Conservation (phyloP, 2,113 vertebrate species). For the Ophthalmolycus amberensis region DNA sequence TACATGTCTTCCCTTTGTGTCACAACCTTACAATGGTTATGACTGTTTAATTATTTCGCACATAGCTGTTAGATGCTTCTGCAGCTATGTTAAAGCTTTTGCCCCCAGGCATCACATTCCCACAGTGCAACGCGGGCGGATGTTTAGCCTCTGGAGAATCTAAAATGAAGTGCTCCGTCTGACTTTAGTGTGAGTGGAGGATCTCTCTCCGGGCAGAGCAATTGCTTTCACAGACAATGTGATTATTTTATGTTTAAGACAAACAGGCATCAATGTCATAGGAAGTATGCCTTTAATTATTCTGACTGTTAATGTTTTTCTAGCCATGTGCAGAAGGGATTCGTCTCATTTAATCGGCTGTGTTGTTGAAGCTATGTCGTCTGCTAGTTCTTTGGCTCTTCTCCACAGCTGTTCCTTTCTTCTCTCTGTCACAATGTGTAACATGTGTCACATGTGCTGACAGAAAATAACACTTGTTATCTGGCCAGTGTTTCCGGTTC, state of each 20-base stretch:
- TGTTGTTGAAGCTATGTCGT: background rate
- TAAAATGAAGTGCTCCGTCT: slow-evolving; percentile 3
- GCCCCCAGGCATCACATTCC: slow-evolving; percentile 44
- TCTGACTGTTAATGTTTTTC: background rate
- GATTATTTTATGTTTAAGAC: background rate
- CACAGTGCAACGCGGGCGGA: slow-evolving; percentile 13
- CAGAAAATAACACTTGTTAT: background rate
- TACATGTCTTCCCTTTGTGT: slow-evolving; percentile 23
- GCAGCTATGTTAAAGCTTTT: slow-evolving; percentile 27
- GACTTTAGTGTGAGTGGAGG: background rate
- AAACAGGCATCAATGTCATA: background rate
- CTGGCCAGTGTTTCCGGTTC: background rate
- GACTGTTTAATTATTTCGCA: slow-evolving; percentile 33
- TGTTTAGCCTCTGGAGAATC: slow-evolving; percentile 44
- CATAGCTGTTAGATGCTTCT: slow-evolving; percentile 41
- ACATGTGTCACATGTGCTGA: background rate
- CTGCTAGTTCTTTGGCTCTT: background rate
- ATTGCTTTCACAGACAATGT: background rate
- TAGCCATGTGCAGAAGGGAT: slow-evolving; percentile 15
- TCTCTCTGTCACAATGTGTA: background rate
- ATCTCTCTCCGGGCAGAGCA: background rate
- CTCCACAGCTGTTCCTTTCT: background rate
- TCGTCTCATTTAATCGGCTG: background rate
- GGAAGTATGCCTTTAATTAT: slow-evolving; percentile 1
- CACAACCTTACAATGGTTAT: slow-evolving; percentile 19